Evolutionary conservation across 2,113 vertebrate genomes (phyloP).

Genomic region (Cygnus atratus): DNA sequence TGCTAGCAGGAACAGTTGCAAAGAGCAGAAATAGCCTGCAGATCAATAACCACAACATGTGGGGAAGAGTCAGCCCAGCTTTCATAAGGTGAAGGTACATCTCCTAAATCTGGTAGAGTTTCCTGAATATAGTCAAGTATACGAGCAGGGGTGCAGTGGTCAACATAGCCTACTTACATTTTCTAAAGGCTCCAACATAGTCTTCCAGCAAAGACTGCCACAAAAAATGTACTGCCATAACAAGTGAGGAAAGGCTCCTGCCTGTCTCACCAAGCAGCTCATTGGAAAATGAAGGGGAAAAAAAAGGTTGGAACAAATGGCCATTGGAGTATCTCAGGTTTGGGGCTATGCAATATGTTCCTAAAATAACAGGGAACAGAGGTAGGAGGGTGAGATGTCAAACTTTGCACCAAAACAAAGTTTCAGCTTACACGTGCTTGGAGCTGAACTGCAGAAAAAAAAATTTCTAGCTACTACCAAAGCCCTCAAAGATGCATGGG

Average conservation of each 20-base stretch:
- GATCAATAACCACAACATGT: neutral
- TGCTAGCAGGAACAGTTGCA: neutral
- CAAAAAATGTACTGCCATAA: neutral
- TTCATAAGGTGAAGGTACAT: neutral
- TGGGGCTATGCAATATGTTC: accelerated
- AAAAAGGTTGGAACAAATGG: neutral
- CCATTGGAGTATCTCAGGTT: neutral
- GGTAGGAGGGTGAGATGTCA: neutral
- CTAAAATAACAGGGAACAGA: accelerated
- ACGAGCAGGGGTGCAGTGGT: neutral
- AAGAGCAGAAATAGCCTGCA: neutral
- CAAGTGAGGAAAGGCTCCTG: neutral
- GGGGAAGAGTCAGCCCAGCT: neutral
- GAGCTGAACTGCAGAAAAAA: neutral
- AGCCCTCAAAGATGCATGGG: neutral
- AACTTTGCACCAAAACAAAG: accelerated
- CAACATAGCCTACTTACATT: neutral
- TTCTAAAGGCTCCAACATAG: neutral
- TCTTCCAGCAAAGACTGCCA: neutral
- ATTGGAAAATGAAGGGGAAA: neutral
- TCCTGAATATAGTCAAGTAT: neutral
- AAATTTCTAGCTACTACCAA: neutral
- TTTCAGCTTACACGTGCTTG: neutral
- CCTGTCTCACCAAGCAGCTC: neutral
- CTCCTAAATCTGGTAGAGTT: neutral